Evolutionary conservation across 1,140 invertebrate genomes (phyloP).

Genomic region (Hydropsyche tenuis): DNA sequence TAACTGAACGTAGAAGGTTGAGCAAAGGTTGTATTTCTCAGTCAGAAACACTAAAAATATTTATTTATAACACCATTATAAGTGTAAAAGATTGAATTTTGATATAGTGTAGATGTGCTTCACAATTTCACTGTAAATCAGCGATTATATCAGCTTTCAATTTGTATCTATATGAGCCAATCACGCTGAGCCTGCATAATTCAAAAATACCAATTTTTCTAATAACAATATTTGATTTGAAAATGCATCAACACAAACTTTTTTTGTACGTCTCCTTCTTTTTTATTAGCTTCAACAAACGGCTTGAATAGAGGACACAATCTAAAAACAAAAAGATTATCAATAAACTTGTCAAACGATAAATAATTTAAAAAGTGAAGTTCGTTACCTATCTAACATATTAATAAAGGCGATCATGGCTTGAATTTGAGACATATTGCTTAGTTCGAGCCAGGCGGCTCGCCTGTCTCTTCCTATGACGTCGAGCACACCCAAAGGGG

Average conservation of each 20-base stretch:
- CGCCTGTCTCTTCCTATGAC: constrained; percentile 93
- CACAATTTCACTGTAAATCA: too few species aligned
- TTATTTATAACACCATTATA: too few species aligned
- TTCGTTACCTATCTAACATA: constrained; percentile 77
- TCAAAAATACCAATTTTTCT: too few species aligned
- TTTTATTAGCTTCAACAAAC: constrained; percentile 88
- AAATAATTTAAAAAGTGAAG: constrained; percentile 22
- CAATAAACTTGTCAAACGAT: neutral
- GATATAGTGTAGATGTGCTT: too few species aligned
- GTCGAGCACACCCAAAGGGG: constrained; percentile 91
- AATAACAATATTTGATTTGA: constrained; percentile 6
- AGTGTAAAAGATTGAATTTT: too few species aligned
- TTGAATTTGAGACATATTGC: constrained; percentile 82
- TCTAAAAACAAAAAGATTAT: constrained; percentile 52
- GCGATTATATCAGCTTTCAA: too few species aligned
- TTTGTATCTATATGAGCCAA: too few species aligned
- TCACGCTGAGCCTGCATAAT: too few species aligned
- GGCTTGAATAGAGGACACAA: constrained; percentile 89
- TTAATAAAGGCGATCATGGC: constrained; percentile 93
- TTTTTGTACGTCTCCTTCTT: constrained; percentile 81
- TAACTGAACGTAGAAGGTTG: too few species aligned
- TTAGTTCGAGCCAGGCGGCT: constrained; percentile 91
- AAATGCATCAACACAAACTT: constrained; percentile 61
- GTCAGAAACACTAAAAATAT: too few species aligned
- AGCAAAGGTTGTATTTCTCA: too few species aligned